A percentile compares a stretch with the other conserved stretches of the same genome.
phyloP scores from a whole-genome alignment of 2,113 vertebrate species.

The Donacobius atricapilla region DNA sequence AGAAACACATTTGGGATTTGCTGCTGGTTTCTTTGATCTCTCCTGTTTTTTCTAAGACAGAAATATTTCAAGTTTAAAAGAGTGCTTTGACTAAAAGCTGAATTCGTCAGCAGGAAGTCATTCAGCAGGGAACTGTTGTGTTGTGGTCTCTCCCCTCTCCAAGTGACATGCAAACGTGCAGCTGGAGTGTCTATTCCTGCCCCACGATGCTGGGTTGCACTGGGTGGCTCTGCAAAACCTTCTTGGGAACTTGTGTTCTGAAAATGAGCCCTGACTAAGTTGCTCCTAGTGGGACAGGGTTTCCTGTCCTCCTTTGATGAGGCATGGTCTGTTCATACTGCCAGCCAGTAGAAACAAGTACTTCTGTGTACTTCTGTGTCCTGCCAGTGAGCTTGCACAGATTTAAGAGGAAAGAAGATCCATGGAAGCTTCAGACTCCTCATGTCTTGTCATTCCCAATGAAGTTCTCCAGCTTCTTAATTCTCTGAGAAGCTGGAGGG shows the following conservation, averaged over 20 bases:
- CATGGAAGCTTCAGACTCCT: not conserved
- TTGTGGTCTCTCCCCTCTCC: not conserved
- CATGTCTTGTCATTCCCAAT: not conserved
- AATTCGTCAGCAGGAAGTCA: not conserved
- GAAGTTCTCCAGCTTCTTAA: not conserved
- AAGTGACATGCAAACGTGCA: not conserved
- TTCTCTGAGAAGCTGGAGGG: not conserved
- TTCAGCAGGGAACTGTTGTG: not conserved
- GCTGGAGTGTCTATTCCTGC: not conserved
- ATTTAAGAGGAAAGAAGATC: not conserved
- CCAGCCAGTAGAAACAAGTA: not conserved
- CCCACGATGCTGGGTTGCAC: not conserved
- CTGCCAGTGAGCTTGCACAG: not conserved
- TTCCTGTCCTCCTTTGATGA: not conserved
- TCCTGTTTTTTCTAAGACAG: not conserved
- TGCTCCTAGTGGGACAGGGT: not conserved
- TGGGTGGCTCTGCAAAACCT: not conserved
- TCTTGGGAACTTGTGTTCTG: not conserved
- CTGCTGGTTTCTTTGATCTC: conserved; percentile 36
- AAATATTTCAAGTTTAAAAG: conserved; percentile 14
- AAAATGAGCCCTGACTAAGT: not conserved
- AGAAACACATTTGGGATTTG: not conserved
- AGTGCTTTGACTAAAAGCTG: not conserved
- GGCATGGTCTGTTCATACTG: not conserved
- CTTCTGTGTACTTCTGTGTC: not conserved